phyloP scores from a whole-genome alignment of 1,140 invertebrate species.

The Steinernema feltiae region DNA sequence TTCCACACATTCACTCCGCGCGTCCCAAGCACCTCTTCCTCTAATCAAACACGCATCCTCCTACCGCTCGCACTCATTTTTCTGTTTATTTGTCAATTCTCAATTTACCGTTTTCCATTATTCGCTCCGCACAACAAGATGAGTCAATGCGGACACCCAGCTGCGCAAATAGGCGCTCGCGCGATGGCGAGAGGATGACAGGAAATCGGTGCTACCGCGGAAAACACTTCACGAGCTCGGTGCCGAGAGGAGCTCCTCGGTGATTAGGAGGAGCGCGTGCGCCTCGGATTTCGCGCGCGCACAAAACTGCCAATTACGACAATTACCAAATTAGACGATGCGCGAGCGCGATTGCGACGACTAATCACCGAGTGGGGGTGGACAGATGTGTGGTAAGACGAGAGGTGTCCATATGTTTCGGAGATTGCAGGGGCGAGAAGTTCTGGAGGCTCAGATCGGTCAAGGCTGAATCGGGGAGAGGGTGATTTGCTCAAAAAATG shows the following conservation, averaged over 20 bases:
- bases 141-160: background rate
- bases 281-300: slow-evolving; percentile 14
- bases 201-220: background rate
- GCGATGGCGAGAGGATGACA: background rate
- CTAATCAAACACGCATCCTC: background rate
- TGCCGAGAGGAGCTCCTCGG: background rate
- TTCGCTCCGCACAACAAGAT: background rate
- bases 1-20: too few relatives aligned
- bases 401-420: background rate
- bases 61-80: too few relatives aligned
- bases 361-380: background rate
- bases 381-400: background rate
- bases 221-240: background rate
- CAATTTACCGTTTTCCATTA: slow-evolving; percentile 14
- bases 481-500: too few relatives aligned
- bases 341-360: background rate
- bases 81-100: background rate
- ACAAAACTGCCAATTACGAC: slow-evolving; percentile 6
- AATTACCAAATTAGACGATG: slow-evolving; percentile 13
- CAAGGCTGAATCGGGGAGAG: too few relatives aligned
- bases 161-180: slow-evolving; percentile 1
- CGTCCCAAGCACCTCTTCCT: background rate
- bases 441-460: too few relatives aligned
- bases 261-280: background rate
- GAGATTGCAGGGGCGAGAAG: too few relatives aligned